Conservation (phyloP, 2,113 vertebrate species). For the Sterna hirundo region DNA sequence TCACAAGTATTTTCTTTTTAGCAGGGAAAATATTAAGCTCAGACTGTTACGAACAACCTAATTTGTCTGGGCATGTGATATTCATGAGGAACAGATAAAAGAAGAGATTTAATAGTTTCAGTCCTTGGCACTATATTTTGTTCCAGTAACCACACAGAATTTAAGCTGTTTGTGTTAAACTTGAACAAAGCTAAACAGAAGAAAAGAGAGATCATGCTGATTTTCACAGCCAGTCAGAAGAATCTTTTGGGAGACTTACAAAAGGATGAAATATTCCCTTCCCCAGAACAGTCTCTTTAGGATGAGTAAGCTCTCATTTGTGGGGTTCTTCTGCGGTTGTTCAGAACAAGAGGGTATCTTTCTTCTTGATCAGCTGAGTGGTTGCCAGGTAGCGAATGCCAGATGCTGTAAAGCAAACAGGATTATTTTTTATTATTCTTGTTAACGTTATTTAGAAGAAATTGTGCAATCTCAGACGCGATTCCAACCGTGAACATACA, state of each 20-base stretch:
- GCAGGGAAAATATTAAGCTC: conserved; percentile 9
- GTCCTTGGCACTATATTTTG: conserved; percentile 32
- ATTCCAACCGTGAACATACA: neutral
- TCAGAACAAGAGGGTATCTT: neutral
- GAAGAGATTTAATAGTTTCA: conserved; percentile 48
- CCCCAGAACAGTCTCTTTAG: neutral
- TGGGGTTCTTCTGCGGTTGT: neutral
- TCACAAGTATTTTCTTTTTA: conserved; percentile 9
- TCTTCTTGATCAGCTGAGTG: neutral
- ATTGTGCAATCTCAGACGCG: neutral
- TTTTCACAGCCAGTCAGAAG: conserved; percentile 22
- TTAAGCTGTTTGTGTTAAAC: conserved; percentile 54
- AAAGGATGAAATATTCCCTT: neutral
- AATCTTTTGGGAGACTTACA: neutral
- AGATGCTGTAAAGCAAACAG: neutral
- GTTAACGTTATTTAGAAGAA: neutral
- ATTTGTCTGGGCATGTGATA: conserved; percentile 63
- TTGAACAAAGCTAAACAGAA: conserved; percentile 46
- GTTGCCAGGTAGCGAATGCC: neutral
- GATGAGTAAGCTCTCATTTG: neutral
- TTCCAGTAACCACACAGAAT: conserved; percentile 56
- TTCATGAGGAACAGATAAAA: conserved; percentile 65
- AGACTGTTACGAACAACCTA: neutral
- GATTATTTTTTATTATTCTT: neutral
- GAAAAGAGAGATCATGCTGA: conserved; percentile 29